Percentiles rank a stretch among this genome's conserved stretches.
phyloP scores from a whole-genome alignment of 2,113 vertebrate species.

The Eleginops maclovinus region DNA sequence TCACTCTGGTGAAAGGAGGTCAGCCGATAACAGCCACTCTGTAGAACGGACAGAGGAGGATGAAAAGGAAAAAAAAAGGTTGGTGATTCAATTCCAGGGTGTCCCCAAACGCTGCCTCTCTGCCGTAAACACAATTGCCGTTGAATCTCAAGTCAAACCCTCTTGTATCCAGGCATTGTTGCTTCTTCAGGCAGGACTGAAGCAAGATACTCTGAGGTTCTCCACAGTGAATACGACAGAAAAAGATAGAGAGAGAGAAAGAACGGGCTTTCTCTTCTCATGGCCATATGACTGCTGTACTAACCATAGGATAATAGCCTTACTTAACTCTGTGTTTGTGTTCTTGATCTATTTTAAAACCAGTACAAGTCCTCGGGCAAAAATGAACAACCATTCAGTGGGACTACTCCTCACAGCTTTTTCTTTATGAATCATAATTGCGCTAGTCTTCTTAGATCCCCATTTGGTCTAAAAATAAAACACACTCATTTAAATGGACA shows the following conservation, averaged over 20 bases:
- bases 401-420: not conserved
- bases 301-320: slow-evolving; percentile 20
- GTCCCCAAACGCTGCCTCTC: not conserved
- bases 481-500: not conserved
- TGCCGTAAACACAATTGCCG: not conserved
- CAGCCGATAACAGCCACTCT: slow-evolving; percentile 48
- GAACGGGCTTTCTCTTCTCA: not conserved
- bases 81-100: not conserved
- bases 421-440: not conserved
- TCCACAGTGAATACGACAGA: not conserved
- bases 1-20: slow-evolving; percentile 35
- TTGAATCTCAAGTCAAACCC: not conserved
- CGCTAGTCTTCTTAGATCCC: not conserved
- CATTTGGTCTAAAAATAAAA: not conserved
- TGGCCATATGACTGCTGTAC: slow-evolving; percentile 36
- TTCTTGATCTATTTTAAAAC: not conserved
- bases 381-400: not conserved
- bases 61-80: not conserved
- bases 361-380: not conserved
- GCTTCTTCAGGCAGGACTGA: not conserved
- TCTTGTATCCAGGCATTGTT: not conserved
- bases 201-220: not conserved
- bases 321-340: not conserved
- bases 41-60: slow-evolving; percentile 18
- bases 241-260: slow-evolving; percentile 1